Base-by-base conservation (phyloP, 2,888 invertebrate species). In the Odontocerum albicorne region DNA sequence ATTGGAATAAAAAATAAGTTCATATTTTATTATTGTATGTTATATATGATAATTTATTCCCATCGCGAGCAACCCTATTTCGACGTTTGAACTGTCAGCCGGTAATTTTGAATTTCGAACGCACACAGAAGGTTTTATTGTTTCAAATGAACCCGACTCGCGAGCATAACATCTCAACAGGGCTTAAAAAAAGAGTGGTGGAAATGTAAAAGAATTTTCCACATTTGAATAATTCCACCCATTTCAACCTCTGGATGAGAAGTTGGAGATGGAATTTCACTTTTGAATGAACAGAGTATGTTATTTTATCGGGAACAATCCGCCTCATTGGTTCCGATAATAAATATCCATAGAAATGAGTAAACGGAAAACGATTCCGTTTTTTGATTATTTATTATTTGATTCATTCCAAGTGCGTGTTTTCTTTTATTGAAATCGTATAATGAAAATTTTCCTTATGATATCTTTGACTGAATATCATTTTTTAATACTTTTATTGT, bases 71-170 rank as follows among this genome's bases (percentile, higher is more conserved):
- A 49, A 42, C 57, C 57, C 53, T 46, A 50, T 44, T 42, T 50
- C 56, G 49, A 51, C 53, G 38, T 57, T 57, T 60, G 60, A 60
- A 57, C 57, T 60, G 60, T 60, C 60, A 49, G 45, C 49, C 46
- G 40, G 60, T 57, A 60, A 60, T 60, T 60, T 55, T 49, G 57
- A 60, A 60, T 60, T 60, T 60, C 44, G 45, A 46, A 52, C 55
- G 53, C 57, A 55, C 43, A 54, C 60, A 50, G 52, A 52, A 42
- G 31, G 57, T 61, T 57, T 60, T 60, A 61, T 61, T 61, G 58
- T 61, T 61, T 58, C 56, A 55, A 58, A 61, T 51, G 60, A 61
- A 61, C 49, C 58, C 49, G 33, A 27, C 39, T 36, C 10, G 20
- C 31, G 31, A 40, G 40, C 22, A 32, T 20, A 15, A 32, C 22